Conservation (phyloP, 2,888 invertebrate genomes). For the Liposcelis brunnea region DNA sequence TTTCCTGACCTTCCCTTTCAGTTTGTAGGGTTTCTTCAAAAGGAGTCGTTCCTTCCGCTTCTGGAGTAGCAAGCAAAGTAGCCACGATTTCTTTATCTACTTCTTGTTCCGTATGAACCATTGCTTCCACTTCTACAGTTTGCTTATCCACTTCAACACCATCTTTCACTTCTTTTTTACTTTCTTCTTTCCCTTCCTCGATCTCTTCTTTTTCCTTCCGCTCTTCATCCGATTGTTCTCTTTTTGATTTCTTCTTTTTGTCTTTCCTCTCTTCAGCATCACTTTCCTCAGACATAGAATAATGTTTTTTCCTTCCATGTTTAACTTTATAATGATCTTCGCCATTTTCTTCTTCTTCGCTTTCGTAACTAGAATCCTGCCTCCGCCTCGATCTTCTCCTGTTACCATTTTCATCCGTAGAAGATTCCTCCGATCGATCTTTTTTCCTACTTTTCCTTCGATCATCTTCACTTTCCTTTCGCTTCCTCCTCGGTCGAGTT, state of each 20-base stretch:
- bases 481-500: slow-evolving; percentile 4
- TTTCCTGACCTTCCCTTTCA: not conserved
- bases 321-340: slow-evolving; percentile 13
- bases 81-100: too few species aligned
- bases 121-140: slow-evolving; percentile 3
- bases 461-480: slow-evolving; percentile 9
- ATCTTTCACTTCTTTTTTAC: slow-evolving; percentile 26
- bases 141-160: slow-evolving; percentile 10
- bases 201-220: slow-evolving; percentile 31
- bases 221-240: slow-evolving; percentile 28
- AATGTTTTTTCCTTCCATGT: too few species aligned
- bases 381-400: slow-evolving; percentile 12
- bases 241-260: slow-evolving; percentile 8
- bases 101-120: too few species aligned
- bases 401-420: slow-evolving; percentile 12
- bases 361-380: slow-evolving; percentile 14
- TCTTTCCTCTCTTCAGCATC: not conserved
- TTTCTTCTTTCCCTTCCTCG: slow-evolving; percentile 30
- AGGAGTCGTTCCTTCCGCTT: too few species aligned
- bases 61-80: too few species aligned
- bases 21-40: not conserved
- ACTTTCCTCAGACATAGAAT: slow-evolving; percentile 2
- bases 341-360: slow-evolving; percentile 16
- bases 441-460: slow-evolving; percentile 22
- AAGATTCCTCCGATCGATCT: slow-evolving; percentile 19